Percentiles rank a stretch among this genome's conserved stretches.
These are phyloP conservation scores for Isoperla grammatica DNA, from an alignment of 2,888 invertebrate species.

Conservation along the genomic window DNA sequence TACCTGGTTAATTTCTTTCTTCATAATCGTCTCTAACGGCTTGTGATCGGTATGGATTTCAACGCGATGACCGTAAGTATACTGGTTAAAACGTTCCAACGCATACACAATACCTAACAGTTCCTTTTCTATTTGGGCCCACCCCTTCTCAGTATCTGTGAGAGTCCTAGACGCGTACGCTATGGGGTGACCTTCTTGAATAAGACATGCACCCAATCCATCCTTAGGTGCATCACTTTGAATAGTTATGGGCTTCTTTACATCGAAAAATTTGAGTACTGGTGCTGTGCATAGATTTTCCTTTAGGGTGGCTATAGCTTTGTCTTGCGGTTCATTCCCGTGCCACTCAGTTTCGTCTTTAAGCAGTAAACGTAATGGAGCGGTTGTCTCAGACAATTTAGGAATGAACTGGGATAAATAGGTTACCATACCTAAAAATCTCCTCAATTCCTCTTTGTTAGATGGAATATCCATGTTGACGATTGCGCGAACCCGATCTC, in stretches of 20 bases:
- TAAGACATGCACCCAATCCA: slow-evolving; percentile 6
- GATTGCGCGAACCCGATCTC: no score
- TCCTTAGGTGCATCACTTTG: slow-evolving; percentile 4
- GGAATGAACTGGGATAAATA: no score
- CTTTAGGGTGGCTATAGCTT: no score
- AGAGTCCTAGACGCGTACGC: slow-evolving; percentile 11
- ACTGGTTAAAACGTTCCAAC: slow-evolving; percentile 9
- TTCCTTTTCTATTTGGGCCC: slow-evolving; percentile 13
- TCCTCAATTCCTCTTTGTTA: no score
- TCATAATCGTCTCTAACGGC: slow-evolving; percentile 10
- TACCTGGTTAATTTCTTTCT: slow-evolving; percentile 3
- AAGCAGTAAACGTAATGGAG: no score
- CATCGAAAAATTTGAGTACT: background rate
- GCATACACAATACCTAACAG: slow-evolving; percentile 11
- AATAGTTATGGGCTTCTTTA: background rate
- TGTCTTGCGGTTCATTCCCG: no score
- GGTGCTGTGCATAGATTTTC: no score
- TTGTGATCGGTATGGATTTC: slow-evolving; percentile 11
- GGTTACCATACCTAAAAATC: no score
- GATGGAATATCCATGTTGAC: no score
- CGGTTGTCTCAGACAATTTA: no score
- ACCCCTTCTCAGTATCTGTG: background rate
- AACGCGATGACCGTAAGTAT: background rate
- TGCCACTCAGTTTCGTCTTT: no score
- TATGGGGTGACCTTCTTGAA: slow-evolving; percentile 6